Evolutionary conservation across 2,888 invertebrate genomes (phyloP), one percentile per base, ranked within the genome.

Genomic region (Ochlodes sylvanus): DNA sequence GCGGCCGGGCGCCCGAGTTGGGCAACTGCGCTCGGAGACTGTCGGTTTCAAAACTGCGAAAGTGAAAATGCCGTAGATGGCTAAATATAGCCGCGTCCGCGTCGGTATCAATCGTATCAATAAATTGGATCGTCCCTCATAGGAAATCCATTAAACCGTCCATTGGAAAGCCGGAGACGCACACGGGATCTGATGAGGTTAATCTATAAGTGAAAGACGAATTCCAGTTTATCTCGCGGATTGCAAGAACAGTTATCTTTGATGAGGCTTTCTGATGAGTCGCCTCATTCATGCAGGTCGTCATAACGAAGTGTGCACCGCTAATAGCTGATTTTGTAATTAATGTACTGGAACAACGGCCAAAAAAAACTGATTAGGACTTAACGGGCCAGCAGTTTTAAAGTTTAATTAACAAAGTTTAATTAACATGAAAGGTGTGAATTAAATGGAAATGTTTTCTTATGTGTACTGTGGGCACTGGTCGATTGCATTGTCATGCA

Each of bases 71-170:
- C 42, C 38, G 14, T 34, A 50, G 61, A 62, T 50, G 50, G 47
- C 12, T 60, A 38, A 38, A 62, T 62, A 14, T 52, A 32, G 34
- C n/a, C 50, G 50, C 50, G 38, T 27, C 27, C 27, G 17, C 32
- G 19, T 41, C n/a, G n/a, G n/a, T 63, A 19, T 65, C 50, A 41
- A 65, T 60, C 54, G 44, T 61, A 67, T 67, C 66, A 54, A 44
- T 66, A 66, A 60, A 60, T 66, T 66, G 60, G 61, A 67, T 67
- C 67, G 61, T 63, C 52, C 44, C 54, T 67, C 7, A 44, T 21
- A 32, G 55, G 14, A 42, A 55, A 61, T 61, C 61, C 67, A 67
- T 66, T 66, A 60, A 54, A 34, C 44, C 17, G 44, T 55, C 34
- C 12, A 17, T 67, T 61, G 55, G 67, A 67, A 67, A 60, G 67